These are phyloP conservation scores for Psophia crepitans DNA, from an alignment of 2,113 vertebrate genomes.

Conservation along the genomic window DNA sequence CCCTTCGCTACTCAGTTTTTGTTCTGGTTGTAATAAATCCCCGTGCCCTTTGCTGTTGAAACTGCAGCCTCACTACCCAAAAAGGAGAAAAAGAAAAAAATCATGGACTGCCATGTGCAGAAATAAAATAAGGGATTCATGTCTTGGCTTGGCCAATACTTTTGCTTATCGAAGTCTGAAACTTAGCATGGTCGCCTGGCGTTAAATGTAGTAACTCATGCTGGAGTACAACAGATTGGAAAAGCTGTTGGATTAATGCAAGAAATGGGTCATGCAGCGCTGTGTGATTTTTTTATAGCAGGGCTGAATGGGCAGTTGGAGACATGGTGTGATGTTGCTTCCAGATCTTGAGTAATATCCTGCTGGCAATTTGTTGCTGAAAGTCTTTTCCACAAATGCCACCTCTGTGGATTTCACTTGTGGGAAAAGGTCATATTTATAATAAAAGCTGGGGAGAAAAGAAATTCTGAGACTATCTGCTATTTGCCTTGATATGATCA, in stretches of 20 bases:
- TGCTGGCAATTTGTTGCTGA: not conserved
- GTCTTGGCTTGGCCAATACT: not conserved
- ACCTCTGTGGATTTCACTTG: not conserved
- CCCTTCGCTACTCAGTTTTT: not conserved
- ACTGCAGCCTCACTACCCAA: not conserved
- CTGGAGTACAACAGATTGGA: not conserved
- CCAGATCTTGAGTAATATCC: not conserved
- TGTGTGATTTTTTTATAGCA: not conserved
- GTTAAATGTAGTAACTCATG: not conserved
- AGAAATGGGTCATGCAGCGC: not conserved
- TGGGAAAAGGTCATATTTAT: not conserved
- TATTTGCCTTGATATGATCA: not conserved
- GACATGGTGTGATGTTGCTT: not conserved
- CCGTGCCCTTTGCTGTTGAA: not conserved
- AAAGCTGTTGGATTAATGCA: not conserved
- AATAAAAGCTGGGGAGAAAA: not conserved
- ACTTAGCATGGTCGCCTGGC: rapidly evolving
- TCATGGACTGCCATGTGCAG: not conserved
- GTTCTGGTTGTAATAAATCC: constrained; percentile 38
- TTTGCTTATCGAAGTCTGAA: not conserved
- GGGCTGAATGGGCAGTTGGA: not conserved
- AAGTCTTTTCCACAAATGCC: not conserved
- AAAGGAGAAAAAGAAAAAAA: not conserved
- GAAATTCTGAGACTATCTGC: not conserved
- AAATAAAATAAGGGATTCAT: not conserved